Percentiles rank a stretch among this genome's conserved stretches.
Conservation (phyloP, 2,797 vertebrate species). For the Lithobates sylvaticus region DNA sequence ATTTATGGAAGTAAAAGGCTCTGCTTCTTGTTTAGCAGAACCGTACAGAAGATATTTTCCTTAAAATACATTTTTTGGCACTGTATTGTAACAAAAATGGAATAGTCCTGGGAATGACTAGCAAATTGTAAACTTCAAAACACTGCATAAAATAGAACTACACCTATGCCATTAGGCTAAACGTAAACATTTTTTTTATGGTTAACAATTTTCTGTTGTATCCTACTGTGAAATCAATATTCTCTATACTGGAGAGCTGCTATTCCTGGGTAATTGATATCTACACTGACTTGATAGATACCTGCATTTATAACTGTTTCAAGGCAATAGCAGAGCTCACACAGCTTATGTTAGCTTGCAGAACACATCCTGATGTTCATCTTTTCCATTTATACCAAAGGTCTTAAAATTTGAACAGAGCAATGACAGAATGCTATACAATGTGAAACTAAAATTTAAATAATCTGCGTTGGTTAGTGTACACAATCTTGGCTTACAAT, state of each 20-base stretch:
- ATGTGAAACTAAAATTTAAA: constrained; percentile 46
- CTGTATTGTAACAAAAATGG: too few relatives aligned
- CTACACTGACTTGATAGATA: constrained; percentile 42
- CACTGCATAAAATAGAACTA: too few relatives aligned
- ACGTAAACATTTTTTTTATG: too few relatives aligned
- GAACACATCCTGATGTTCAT: constrained; percentile 36
- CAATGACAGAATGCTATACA: constrained; percentile 30
- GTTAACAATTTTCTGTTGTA: too few relatives aligned
- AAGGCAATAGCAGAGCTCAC: constrained; percentile 27
- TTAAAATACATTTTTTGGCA: too few relatives aligned
- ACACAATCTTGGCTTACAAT: constrained; percentile 17
- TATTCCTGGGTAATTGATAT: constrained; percentile 37
- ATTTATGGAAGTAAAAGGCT: too few relatives aligned
- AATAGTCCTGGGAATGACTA: too few relatives aligned
- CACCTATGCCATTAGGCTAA: too few relatives aligned
- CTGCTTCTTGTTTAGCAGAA: too few relatives aligned
- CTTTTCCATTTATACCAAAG: constrained; percentile 47
- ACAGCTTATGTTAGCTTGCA: constrained; percentile 26
- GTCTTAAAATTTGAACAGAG: constrained; percentile 33
- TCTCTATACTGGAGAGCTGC: constrained; percentile 21
- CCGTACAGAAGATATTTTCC: too few relatives aligned
- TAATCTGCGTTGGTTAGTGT: constrained; percentile 23
- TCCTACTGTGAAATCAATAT: constrained; percentile 2
- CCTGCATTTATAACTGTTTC: constrained; percentile 33
- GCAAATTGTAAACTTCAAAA: too few relatives aligned